A percentile compares a stretch with the other conserved stretches of the same genome.
These are phyloP conservation scores for Barnardius zonarius DNA, from an alignment of 2,113 vertebrate genomes.

Conservation along the genomic window DNA sequence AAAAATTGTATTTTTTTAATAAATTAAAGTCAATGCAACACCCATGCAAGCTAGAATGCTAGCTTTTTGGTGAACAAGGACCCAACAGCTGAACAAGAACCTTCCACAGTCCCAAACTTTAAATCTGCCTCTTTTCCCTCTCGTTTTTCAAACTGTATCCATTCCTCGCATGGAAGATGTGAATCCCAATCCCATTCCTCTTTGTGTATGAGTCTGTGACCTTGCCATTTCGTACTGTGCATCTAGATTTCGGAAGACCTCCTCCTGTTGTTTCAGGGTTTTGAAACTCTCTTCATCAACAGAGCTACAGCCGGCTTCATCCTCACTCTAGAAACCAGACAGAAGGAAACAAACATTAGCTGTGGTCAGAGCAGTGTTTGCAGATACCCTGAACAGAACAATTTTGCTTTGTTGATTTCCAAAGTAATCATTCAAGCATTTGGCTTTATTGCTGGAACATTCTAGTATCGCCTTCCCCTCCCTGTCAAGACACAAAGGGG, in stretches of 20 bases:
- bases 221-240: constrained; percentile 98
- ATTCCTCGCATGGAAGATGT: constrained; percentile 92
- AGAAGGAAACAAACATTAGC: neutral
- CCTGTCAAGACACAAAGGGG: neutral
- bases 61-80: constrained; percentile 88
- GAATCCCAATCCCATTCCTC: constrained; percentile 99
- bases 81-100: constrained; percentile 77
- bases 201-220: constrained; percentile 96
- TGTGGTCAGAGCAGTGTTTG: neutral
- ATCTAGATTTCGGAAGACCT: constrained; percentile 95
- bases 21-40: constrained; percentile 96
- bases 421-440: neutral
- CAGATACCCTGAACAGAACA: neutral
- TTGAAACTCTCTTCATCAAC: constrained; percentile 91
- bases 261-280: constrained; percentile 96
- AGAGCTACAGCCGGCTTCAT: constrained; percentile 83
- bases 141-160: constrained; percentile 85
- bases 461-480: neutral
- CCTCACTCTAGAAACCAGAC: constrained; percentile 79
- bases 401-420: neutral
- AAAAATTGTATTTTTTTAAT: constrained; percentile 86
- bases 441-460: neutral
- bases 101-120: constrained; percentile 72
- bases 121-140: neutral
- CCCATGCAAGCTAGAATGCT: constrained; percentile 92